Evolutionary conservation across 2,797 vertebrate genomes (phyloP).

Genomic region (Tapera naevia): DNA sequence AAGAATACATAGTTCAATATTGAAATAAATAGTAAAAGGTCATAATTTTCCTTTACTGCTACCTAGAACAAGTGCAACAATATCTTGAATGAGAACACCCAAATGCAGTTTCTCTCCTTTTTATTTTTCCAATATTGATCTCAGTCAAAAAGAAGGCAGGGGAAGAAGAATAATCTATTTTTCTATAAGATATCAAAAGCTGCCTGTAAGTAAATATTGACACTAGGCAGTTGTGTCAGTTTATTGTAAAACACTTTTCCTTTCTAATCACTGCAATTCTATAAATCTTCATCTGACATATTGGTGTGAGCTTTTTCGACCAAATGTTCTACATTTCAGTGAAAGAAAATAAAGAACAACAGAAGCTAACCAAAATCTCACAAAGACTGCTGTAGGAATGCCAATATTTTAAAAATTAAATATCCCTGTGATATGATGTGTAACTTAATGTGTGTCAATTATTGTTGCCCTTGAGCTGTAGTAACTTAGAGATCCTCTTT

Average conservation of each 20-base stretch:
- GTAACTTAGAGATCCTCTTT: slow-evolving; percentile 2
- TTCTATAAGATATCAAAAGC: not conserved
- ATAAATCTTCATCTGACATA: slow-evolving; percentile 1
- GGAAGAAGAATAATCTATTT: not conserved
- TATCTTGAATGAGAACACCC: not conserved
- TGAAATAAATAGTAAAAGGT: slow-evolving; percentile 14
- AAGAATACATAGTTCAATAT: slow-evolving; percentile 1
- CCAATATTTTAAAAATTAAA: not conserved
- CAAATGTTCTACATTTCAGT: not conserved
- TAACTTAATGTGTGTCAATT: slow-evolving; percentile 1
- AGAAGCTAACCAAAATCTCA: not conserved
- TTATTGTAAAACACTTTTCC: slow-evolving; percentile 28
- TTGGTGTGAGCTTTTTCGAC: not conserved
- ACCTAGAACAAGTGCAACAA: not conserved
- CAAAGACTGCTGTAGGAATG: not conserved
- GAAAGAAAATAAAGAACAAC: not conserved
- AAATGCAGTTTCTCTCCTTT: not conserved
- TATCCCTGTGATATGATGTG: not conserved
- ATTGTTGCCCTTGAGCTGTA: not conserved
- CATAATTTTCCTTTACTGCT: not conserved
- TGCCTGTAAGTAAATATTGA: slow-evolving; percentile 43
- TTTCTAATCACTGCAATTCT: slow-evolving; percentile 7
- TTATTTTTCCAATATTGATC: slow-evolving; percentile 34
- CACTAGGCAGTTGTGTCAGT: not conserved
- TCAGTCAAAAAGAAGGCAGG: not conserved